These are phyloP conservation scores for Oithona nana DNA, from an alignment of 2,888 invertebrate species.

Conservation along the genomic window DNA sequence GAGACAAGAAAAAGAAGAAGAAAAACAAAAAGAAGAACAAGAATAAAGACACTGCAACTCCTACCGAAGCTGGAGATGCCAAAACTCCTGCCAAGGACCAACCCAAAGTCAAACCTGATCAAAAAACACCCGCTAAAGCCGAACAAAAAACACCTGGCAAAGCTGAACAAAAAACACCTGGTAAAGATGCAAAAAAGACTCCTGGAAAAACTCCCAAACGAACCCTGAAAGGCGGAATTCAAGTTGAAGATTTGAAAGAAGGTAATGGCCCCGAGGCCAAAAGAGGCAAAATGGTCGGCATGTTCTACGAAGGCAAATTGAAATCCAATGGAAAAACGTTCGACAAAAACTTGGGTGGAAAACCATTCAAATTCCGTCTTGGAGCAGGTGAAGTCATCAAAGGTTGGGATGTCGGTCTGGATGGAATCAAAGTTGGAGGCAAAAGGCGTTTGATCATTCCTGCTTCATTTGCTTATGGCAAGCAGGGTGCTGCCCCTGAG, in stretches of 20 bases:
- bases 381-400: conserved; percentile 70
- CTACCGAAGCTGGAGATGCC: conserved; percentile 33
- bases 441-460: conserved; percentile 68
- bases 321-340: conserved; percentile 67
- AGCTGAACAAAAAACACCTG: neutral
- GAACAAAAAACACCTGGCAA: conserved; percentile 13
- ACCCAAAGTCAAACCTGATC: conserved; percentile 18
- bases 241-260: conserved; percentile 53
- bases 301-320: conserved; percentile 68
- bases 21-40: neutral
- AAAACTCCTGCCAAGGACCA: conserved; percentile 13
- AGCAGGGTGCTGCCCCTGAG: conserved; percentile 18
- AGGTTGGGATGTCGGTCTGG: conserved; percentile 74
- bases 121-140: conserved; percentile 19
- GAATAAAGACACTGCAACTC: conserved; percentile 2
- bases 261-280: conserved; percentile 63
- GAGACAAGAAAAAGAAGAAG: neutral
- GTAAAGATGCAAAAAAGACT: conserved; percentile 17
- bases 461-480: conserved; percentile 58
- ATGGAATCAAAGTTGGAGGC: conserved; percentile 83
- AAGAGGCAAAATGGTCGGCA: conserved; percentile 30
- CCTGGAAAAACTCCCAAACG: conserved; percentile 21
- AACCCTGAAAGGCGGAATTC: conserved; percentile 47
- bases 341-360: conserved; percentile 50
- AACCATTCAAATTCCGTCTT: conserved; percentile 64